Evolutionary conservation across 1,140 invertebrate species (phyloP).

Genomic region (Aphidius gifuensis): DNA sequence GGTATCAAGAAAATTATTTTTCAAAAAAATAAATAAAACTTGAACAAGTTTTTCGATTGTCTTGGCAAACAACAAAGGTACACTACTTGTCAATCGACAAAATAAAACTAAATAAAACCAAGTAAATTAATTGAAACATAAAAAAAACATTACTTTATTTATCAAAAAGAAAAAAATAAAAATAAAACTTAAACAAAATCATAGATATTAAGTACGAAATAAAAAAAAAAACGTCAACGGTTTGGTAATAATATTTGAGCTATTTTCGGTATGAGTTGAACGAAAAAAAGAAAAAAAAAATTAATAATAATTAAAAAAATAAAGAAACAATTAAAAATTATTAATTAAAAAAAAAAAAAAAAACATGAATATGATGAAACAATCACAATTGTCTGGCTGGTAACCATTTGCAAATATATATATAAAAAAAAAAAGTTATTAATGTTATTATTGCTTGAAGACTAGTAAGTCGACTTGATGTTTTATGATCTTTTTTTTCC

Average conservation of each 20-base stretch:
- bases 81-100: too few species aligned
- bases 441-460: background rate
- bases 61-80: too few species aligned
- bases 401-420: background rate
- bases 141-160: background rate
- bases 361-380: background rate
- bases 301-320: background rate
- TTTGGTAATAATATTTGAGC: conserved; percentile 6
- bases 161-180: background rate
- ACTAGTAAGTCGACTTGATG: conserved; percentile 9
- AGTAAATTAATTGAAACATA: too few species aligned
- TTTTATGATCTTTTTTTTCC: conserved; percentile 17
- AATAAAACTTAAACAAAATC: too few species aligned
- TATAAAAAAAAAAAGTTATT: too few species aligned
- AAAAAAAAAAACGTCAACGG: too few species aligned
- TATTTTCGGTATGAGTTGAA: background rate
- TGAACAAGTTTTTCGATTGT: too few species aligned
- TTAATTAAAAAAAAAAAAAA: too few species aligned
- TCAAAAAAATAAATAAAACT: background rate
- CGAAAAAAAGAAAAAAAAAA: background rate
- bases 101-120: too few species aligned
- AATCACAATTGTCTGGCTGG: background rate
- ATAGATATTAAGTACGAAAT: too few species aligned
- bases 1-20: background rate
- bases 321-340: too few species aligned